A percentile compares a stretch with the other conserved stretches of the same genome.
phyloP scores from a whole-genome alignment of 2,888 invertebrate genomes.

The Leucania comma region DNA sequence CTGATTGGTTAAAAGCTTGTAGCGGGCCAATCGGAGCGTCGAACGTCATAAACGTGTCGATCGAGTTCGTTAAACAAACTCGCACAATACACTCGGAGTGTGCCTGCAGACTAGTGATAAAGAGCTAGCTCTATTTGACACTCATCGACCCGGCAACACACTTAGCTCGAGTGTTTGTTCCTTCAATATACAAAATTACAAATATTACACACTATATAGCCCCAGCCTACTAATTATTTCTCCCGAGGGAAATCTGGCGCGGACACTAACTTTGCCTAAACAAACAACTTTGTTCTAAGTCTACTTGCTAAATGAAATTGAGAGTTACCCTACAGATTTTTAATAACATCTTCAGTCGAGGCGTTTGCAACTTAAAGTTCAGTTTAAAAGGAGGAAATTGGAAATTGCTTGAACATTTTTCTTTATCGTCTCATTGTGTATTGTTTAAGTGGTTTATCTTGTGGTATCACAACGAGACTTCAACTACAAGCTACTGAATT shows the following conservation, averaged over 20 bases:
- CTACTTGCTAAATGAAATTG: constrained; percentile 34
- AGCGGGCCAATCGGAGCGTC: no score
- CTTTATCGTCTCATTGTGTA: constrained; percentile 1
- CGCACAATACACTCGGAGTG: not conserved
- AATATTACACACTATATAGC: constrained; percentile 15
- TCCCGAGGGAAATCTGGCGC: constrained; percentile 17
- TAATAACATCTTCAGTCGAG: constrained; percentile 18
- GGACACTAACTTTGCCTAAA: constrained; percentile 19
- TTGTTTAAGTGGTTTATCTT: not conserved
- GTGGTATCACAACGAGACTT: not conserved
- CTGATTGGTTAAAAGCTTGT: no score
- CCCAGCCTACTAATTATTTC: constrained; percentile 26
- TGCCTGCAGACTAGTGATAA: constrained; percentile 47
- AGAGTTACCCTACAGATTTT: constrained; percentile 24
- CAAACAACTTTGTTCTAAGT: constrained; percentile 25
- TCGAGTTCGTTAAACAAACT: no score
- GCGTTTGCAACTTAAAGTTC: constrained; percentile 16
- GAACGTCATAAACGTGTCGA: no score
- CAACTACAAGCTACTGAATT: no score
- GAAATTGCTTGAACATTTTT: constrained; percentile 5
- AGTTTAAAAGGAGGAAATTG: constrained; percentile 34
- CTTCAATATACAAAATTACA: constrained; percentile 8
- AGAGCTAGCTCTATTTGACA: constrained; percentile 36
- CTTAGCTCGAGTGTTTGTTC: constrained; percentile 4
- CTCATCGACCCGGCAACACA: constrained; percentile 22